Conservation (phyloP, 2,888 invertebrate genomes). For the Itoplectis maculator region DNA sequence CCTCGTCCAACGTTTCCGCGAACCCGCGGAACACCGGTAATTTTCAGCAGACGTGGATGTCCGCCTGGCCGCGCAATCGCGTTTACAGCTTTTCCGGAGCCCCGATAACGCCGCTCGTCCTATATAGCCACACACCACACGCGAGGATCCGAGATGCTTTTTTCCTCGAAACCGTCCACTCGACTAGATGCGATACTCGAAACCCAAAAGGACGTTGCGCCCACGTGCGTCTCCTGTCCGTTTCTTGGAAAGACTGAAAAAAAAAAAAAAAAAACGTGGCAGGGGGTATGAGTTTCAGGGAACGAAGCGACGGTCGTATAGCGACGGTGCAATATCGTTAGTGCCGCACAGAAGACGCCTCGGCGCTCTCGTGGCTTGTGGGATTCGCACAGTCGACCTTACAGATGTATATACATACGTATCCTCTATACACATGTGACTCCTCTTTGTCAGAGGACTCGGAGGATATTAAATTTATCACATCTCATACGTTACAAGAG, state of each 20-base stretch:
- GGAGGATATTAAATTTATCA: conserved; percentile 39
- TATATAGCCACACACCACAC: no score
- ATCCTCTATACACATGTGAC: neutral
- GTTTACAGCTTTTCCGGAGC: neutral
- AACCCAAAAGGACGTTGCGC: conserved; percentile 1
- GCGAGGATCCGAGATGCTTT: neutral
- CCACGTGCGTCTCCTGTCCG: neutral
- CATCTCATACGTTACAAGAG: neutral
- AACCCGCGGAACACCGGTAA: neutral
- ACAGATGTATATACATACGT: no score
- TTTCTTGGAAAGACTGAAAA: neutral
- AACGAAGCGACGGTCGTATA: neutral
- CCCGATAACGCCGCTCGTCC: neutral
- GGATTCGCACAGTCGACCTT: no score
- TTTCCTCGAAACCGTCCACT: neutral
- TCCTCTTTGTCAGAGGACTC: conserved; percentile 10
- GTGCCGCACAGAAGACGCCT: neutral
- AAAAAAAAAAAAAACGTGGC: neutral
- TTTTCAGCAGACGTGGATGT: neutral
- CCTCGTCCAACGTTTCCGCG: neutral
- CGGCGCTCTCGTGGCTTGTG: conserved; percentile 12
- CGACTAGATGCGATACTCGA: neutral
- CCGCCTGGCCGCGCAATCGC: neutral
- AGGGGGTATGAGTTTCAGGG: neutral
- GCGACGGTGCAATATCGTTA: conserved; percentile 24